Base-by-base conservation (phyloP, 2,888 invertebrate genomes). In the Philopedon plagiatum region DNA sequence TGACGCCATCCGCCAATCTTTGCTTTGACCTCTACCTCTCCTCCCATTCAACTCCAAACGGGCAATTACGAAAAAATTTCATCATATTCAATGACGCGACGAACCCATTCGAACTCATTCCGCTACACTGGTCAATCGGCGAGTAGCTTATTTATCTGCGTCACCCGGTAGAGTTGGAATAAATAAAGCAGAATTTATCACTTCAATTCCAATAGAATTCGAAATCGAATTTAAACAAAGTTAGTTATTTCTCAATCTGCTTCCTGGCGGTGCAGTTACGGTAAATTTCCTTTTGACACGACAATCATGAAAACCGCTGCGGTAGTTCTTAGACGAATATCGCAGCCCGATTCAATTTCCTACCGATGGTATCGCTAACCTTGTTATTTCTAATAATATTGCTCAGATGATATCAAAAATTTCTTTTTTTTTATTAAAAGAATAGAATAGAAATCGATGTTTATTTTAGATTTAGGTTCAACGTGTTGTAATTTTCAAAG, bases 181-280 rank as follows among this genome's bases (percentile, higher is more conserved):
- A 61, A 44, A 61, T 46, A 61, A 61, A 46, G 44, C 23, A 32
- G 23, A 46, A 61, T 61, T 61, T 61, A 61, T 61, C 5, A 32
- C 44, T 13, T 1, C 46, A 46, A 61, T 46, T 61, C 61, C 19
- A 32, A 15, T 29, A 61, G 61, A 44, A 46, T 46, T 11, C 26
- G 61, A 29, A 65, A 65, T 65, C 32, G 65, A 65, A 65, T 65
- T 65, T 56, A 65, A 65, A 56, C 65, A 65, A 49, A 65, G 65
- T 65, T 65, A n/a, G 65, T 65, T 65, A 65, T 65, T 65, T 65
- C 65, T 65, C 65, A 41, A 65, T 65, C 65, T 65, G 23, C 61
- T 41, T 41, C 29, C 61, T 44, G 26, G 26, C 49, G 65, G 56
- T 39, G 37, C 26, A 39, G 51, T 54, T 65, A 41, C 65, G 56